Conservation (phyloP, 1,140 invertebrate genomes). For the Tachypleus tridentatus region DNA sequence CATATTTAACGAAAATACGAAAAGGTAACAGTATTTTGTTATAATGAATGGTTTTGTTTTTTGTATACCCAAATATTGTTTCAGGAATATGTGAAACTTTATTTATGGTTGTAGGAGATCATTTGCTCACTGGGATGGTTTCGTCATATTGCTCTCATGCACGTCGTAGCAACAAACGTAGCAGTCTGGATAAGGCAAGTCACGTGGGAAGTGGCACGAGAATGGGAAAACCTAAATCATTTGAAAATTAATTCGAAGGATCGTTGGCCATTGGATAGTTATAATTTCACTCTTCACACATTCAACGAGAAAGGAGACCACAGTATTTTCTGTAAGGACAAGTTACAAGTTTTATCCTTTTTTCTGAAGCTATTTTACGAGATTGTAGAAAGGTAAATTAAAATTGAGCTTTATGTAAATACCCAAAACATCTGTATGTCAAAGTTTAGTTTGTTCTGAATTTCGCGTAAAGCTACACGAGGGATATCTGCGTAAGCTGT, state of each 20-base stretch:
- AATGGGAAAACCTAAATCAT: slow-evolving; percentile 27
- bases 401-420: too few species aligned
- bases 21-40: too few species aligned
- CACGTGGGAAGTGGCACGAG: slow-evolving; percentile 42
- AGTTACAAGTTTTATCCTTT: too few species aligned
- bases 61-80: neutral
- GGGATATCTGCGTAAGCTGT: too few species aligned
- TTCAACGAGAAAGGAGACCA: slow-evolving; percentile 15
- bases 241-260: slow-evolving; percentile 7
- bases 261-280: slow-evolving; percentile 13
- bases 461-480: too few species aligned
- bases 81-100: neutral
- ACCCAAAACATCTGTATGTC: too few species aligned
- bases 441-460: too few species aligned
- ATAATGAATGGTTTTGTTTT: neutral
- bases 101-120: slow-evolving; percentile 15
- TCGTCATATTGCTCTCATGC: slow-evolving; percentile 44
- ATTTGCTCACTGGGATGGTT: slow-evolving; percentile 21
- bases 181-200: slow-evolving; percentile 46
- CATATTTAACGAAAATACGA: too few species aligned
- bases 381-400: too few species aligned
- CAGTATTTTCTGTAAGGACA: too few species aligned
- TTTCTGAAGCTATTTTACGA: too few species aligned
- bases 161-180: slow-evolving; percentile 47
- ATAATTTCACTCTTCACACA: slow-evolving; percentile 15